phyloP scores from a whole-genome alignment of 2,888 invertebrate species.

The Ceraclea dissimilis region DNA sequence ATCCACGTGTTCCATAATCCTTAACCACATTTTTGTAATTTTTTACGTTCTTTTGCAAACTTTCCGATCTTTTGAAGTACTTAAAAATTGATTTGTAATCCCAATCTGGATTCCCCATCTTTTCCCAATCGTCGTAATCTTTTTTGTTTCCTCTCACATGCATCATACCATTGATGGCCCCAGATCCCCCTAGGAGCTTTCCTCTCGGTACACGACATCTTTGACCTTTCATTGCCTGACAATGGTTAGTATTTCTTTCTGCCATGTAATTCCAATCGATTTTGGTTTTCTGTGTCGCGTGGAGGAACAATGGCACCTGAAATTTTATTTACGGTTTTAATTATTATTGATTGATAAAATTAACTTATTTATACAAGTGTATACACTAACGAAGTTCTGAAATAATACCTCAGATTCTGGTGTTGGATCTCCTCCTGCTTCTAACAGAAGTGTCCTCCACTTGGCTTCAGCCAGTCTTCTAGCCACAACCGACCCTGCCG shows the following conservation, averaged over 20 bases:
- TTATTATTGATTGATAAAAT: too few relatives aligned
- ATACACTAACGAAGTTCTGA: too few relatives aligned
- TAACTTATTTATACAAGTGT: too few relatives aligned
- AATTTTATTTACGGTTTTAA: constrained; percentile 27
- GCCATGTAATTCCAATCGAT: constrained; percentile 52
- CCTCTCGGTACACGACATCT: constrained; percentile 55
- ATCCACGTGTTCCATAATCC: constrained; percentile 39
- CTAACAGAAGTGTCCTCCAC: constrained; percentile 73
- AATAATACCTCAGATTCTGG: constrained; percentile 10
- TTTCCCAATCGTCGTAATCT: constrained; percentile 51
- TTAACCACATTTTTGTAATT: constrained; percentile 28
- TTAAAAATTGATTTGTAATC: constrained; percentile 42
- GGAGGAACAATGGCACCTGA: constrained; percentile 36
- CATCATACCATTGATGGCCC: constrained; percentile 54
- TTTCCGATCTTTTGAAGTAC: constrained; percentile 48
- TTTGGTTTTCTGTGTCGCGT: constrained; percentile 32
- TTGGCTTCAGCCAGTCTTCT: constrained; percentile 70
- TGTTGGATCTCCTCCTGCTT: constrained; percentile 61
- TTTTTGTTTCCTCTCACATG: constrained; percentile 49
- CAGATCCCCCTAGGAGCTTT: constrained; percentile 55
- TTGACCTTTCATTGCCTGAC: constrained; percentile 37
- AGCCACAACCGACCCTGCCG: constrained; percentile 77
- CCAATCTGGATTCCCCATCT: constrained; percentile 48
- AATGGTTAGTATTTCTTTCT: constrained; percentile 36
- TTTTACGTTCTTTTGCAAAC: constrained; percentile 30